These are phyloP conservation scores for Egretta garzetta DNA, from an alignment of 2,113 vertebrate genomes.

Conservation along the genomic window DNA sequence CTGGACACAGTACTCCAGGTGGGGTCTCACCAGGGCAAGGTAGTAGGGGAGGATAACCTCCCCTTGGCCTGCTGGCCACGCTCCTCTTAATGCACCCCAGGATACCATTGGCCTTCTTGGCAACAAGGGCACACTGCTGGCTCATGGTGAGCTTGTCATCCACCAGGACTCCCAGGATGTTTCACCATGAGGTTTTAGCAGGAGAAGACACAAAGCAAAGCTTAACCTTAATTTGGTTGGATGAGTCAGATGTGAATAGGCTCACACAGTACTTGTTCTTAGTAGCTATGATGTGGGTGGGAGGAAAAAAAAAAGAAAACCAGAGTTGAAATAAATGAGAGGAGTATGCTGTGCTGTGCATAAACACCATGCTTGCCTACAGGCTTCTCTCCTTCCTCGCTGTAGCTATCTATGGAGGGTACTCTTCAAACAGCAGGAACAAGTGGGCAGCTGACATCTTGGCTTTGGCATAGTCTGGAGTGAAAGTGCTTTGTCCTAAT, in stretches of 20 bases:
- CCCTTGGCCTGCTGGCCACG: too few species aligned
- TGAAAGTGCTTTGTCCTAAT: conserved; percentile 85
- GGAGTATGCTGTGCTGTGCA: not conserved
- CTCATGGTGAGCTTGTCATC: too few species aligned
- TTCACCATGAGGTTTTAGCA: not conserved
- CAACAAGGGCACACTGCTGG: too few species aligned
- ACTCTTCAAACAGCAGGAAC: conserved; percentile 78
- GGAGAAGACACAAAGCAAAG: not conserved
- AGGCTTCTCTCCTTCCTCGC: conserved; percentile 76
- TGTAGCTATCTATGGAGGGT: conserved; percentile 83
- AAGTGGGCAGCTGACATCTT: conserved; percentile 84
- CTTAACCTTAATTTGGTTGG: not conserved
- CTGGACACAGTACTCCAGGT: too few species aligned
- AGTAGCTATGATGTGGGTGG: not conserved
- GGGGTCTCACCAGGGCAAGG: too few species aligned
- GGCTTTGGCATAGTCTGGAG: conserved; percentile 89
- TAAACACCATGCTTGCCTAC: too few species aligned
- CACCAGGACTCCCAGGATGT: too few species aligned
- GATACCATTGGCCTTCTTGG: too few species aligned
- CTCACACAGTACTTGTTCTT: not conserved
- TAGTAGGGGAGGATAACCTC: too few species aligned
- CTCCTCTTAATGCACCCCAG: too few species aligned
- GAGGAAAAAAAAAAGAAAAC: not conserved
- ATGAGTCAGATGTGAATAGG: not conserved
- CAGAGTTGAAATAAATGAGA: not conserved